Evolutionary conservation across 2,888 invertebrate species (phyloP).

Genomic region (Vesta saturnalis): DNA sequence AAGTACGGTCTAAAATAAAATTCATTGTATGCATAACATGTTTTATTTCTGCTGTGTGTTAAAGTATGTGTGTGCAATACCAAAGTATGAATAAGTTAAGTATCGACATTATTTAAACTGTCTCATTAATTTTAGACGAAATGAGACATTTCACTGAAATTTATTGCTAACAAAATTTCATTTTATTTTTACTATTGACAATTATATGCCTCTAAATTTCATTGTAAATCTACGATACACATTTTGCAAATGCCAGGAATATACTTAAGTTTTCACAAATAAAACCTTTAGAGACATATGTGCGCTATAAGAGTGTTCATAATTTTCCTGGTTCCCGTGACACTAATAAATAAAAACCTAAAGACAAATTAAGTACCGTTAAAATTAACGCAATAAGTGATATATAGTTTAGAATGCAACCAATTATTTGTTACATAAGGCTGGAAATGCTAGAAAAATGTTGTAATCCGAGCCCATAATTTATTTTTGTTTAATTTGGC

Average conservation of each 20-base stretch:
- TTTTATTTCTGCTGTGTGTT: no score
- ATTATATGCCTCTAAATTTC: not conserved
- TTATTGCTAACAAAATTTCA: not conserved
- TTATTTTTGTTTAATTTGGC: no score
- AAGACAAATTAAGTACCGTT: no score
- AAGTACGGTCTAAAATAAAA: slow-evolving; percentile 83
- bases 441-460: no score
- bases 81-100: not conserved
- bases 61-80: not conserved
- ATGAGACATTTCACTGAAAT: not conserved
- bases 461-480: no score
- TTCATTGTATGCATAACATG: slow-evolving; percentile 27
- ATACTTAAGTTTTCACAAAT: not conserved
- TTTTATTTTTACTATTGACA: not conserved
- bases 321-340: no score
- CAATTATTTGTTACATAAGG: no score
- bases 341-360: no score
- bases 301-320: no score
- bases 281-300: no score
- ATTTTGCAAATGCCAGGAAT: not conserved
- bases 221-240: not conserved
- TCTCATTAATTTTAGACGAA: not conserved
- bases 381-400: no score
- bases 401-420: no score
- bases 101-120: not conserved